Evolutionary conservation across 2,113 vertebrate species (phyloP).

Genomic region (Uria lomvia): DNA sequence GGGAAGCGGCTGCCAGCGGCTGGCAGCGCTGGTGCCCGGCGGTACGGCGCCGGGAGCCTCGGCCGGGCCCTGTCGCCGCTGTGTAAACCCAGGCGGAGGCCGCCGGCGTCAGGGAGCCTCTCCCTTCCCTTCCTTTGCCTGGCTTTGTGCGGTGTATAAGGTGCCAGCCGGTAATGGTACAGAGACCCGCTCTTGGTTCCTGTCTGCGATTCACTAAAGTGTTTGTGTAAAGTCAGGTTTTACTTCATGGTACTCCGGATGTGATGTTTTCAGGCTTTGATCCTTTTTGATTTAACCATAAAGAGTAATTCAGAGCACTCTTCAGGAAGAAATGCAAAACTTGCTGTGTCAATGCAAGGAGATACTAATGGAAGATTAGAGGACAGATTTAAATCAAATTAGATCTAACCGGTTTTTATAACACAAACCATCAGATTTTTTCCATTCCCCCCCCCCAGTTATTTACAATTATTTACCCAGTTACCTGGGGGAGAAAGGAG

Average conservation of each 20-base stretch:
- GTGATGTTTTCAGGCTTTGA: not conserved
- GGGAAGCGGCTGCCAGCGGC: not conserved
- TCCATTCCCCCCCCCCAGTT: not conserved
- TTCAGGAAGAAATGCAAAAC: not conserved
- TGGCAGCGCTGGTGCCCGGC: not conserved
- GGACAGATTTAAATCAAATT: not conserved
- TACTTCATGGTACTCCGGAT: fast-evolving
- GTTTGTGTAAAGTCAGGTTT: fast-evolving
- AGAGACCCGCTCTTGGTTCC: not conserved
- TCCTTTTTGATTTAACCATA: not conserved
- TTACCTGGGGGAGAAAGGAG: not conserved
- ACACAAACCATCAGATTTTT: not conserved
- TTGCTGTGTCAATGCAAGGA: not conserved
- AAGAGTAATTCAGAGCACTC: not conserved
- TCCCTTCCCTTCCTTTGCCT: too few relatives aligned
- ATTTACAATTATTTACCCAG: not conserved
- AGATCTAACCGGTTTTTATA: not conserved
- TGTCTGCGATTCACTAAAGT: too few relatives aligned
- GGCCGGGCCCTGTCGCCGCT: fast-evolving
- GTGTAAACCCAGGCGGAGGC: not conserved
- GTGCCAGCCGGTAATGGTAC: not conserved
- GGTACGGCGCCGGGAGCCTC: too few relatives aligned
- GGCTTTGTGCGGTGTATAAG: not conserved
- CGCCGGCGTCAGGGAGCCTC: too few relatives aligned
- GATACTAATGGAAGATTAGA: fast-evolving